Conservation (phyloP, 1,140 invertebrate species). For the Lordiphosa mommai region DNA sequence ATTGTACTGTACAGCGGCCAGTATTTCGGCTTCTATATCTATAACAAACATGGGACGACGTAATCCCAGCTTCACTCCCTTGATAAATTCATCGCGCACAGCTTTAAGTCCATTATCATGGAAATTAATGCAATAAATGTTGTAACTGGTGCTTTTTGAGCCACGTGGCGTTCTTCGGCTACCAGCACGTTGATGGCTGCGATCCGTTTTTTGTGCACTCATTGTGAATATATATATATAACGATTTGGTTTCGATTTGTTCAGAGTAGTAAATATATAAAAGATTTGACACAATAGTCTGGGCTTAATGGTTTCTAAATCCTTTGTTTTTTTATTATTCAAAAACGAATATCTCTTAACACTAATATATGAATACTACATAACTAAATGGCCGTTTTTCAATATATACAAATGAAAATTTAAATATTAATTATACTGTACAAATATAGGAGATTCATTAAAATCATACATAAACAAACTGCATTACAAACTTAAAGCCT, state of each 20-base stretch:
- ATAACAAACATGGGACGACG: slow-evolving; percentile 52
- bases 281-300: background rate
- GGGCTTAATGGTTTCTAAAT: background rate
- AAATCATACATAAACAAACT: slow-evolving; percentile 29
- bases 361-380: slow-evolving; percentile 5
- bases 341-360: background rate
- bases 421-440: slow-evolving; percentile 32
- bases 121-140: slow-evolving; percentile 57
- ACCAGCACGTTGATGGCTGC: background rate
- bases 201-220: slow-evolving; percentile 15
- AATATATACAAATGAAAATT: slow-evolving; percentile 59
- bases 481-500: slow-evolving; percentile 66
- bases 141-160: background rate
- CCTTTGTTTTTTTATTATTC: slow-evolving; percentile 2
- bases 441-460: slow-evolving; percentile 33
- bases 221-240: slow-evolving; percentile 1
- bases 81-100: slow-evolving; percentile 51
- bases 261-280: too few relatives aligned
- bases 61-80: slow-evolving; percentile 28
- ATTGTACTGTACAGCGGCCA: background rate
- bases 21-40: slow-evolving; percentile 41
- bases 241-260: background rate
- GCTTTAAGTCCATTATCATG: slow-evolving; percentile 49
- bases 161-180: background rate
- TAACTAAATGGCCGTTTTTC: slow-evolving; percentile 41